A percentile compares a stretch with the other conserved stretches of the same genome.
phyloP scores from a whole-genome alignment of 2,888 invertebrate species.

The Encarsia formosa region DNA sequence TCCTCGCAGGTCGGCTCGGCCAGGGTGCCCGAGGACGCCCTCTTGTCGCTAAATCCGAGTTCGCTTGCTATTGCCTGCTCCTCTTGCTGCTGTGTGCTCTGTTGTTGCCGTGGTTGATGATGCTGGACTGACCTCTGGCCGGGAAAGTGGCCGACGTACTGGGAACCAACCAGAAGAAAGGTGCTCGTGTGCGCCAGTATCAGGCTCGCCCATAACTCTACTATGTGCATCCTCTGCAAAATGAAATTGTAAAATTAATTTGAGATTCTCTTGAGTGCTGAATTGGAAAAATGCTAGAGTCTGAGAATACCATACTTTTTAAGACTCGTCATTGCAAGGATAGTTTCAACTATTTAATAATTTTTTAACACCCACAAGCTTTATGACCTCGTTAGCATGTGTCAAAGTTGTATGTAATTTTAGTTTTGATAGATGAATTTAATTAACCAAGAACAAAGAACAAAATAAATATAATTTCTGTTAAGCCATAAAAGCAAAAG shows the following conservation, averaged over 20 bases:
- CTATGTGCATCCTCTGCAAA: constrained; percentile 40
- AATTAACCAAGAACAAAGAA: no score
- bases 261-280: not conserved
- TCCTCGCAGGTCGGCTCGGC: constrained; percentile 83
- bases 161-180: constrained; percentile 32
- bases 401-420: no score
- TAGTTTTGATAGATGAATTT: no score
- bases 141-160: constrained; percentile 35
- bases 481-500: no score
- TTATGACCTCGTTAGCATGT: no score
- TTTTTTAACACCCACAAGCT: no score
- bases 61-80: constrained; percentile 3
- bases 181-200: constrained; percentile 37
- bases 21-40: constrained; percentile 33
- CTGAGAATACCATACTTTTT: no score
- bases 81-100: constrained; percentile 18
- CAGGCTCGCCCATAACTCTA: constrained; percentile 38
- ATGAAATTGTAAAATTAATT: not conserved
- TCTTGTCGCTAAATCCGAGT: constrained; percentile 21
- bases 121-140: constrained; percentile 16
- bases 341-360: no score
- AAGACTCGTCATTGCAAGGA: no score
- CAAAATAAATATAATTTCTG: no score
- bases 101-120: constrained; percentile 1
- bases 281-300: no score